Conservation (phyloP, 2,888 invertebrate genomes). For the Melikaiella ostensackeni region DNA sequence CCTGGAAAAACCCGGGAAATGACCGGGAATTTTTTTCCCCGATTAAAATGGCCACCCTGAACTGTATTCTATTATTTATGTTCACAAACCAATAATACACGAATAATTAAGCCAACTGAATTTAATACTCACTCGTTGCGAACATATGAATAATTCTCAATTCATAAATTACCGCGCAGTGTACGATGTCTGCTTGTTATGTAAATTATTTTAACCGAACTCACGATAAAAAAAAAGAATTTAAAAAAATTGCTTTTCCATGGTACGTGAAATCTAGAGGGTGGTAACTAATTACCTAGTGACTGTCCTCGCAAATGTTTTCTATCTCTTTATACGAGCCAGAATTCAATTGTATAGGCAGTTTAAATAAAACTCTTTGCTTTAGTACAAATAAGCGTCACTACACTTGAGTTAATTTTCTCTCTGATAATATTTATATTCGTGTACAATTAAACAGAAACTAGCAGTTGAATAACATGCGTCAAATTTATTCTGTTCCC, state of each 20-base stretch:
- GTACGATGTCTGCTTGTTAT: neutral
- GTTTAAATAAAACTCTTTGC: neutral
- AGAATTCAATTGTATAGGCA: neutral
- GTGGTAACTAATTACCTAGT: neutral
- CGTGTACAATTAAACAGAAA: neutral
- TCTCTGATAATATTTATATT: neutral
- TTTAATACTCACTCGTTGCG: neutral
- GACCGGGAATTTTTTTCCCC: too few relatives aligned
- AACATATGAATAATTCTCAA: neutral
- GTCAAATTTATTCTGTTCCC: constrained; percentile 3
- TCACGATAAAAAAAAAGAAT: neutral
- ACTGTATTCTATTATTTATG: neutral
- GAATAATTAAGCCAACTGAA: neutral
- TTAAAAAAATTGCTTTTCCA: neutral
- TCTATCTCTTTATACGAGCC: neutral
- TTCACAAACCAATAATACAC: neutral
- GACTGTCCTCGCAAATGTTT: too few relatives aligned
- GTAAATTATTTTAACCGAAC: neutral
- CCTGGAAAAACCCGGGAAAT: too few relatives aligned
- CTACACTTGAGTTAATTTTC: neutral
- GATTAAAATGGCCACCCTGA: too few relatives aligned
- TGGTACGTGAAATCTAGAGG: neutral
- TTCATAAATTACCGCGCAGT: neutral
- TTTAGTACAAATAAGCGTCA: neutral
- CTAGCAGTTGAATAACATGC: neutral